Percentiles rank a stretch among this genome's conserved stretches.
These are phyloP conservation scores for Hemiprocne comata DNA, from an alignment of 2,113 vertebrate genomes.

Conservation along the genomic window DNA sequence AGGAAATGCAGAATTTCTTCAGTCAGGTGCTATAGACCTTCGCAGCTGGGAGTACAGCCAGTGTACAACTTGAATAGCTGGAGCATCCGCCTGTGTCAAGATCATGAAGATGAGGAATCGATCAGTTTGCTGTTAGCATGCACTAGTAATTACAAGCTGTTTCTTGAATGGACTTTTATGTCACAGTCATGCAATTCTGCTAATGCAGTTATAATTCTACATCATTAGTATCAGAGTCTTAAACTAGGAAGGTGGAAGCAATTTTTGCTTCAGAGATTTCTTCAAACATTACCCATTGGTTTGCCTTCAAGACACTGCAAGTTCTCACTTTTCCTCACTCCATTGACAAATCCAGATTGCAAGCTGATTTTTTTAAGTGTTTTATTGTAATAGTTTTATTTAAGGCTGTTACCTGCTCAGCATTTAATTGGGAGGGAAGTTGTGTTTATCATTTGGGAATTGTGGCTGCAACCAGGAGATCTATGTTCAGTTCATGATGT, in stretches of 20 bases:
- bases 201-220: neutral
- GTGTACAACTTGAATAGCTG: neutral
- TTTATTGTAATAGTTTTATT: neutral
- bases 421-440: neutral
- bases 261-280: neutral
- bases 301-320: neutral
- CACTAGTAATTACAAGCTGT: neutral
- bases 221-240: neutral
- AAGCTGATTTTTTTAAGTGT: neutral
- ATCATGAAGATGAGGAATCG: neutral
- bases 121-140: neutral
- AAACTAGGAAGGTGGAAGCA: neutral
- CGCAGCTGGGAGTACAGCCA: neutral
- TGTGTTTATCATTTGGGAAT: neutral
- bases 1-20: neutral
- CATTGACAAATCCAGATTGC: neutral
- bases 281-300: neutral
- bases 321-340: neutral
- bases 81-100: neutral
- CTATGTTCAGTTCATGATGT: neutral
- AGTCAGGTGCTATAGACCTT: neutral
- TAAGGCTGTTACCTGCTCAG: neutral
- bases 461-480: neutral
- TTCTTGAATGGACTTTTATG: neutral
- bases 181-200: neutral